These are phyloP conservation scores for Bradypodion pumilum DNA, from an alignment of 2,797 vertebrate species.

Conservation along the genomic window DNA sequence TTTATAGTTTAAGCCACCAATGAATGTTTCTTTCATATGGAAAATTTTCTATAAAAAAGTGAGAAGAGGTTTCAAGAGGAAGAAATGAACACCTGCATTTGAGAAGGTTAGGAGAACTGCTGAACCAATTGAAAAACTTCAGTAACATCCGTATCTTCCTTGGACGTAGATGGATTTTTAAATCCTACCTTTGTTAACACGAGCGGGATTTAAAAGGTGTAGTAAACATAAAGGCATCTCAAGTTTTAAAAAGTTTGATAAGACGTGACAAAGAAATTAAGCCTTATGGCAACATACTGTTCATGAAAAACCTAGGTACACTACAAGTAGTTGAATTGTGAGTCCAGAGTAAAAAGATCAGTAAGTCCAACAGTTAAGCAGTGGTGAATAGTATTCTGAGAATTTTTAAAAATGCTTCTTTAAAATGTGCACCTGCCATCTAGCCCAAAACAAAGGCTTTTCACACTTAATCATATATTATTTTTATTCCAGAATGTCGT, in stretches of 20 bases:
- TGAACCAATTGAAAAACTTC: not conserved
- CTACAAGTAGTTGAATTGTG: not conserved
- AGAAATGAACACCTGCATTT: no score
- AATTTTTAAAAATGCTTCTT: not conserved
- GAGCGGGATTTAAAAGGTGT: not conserved
- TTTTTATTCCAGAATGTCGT: not conserved
- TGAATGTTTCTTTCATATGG: not conserved
- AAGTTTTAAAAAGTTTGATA: not conserved
- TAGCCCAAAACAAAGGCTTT: not conserved
- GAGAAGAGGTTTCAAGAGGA: not conserved
- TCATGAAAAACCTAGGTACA: not conserved
- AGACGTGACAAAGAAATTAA: not conserved
- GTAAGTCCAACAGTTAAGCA: not conserved
- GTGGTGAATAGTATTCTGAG: not conserved
- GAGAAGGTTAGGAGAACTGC: not conserved
- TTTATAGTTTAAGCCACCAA: not conserved
- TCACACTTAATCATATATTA: not conserved
- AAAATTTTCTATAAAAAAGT: constrained; percentile 6
- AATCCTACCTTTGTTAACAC: not conserved
- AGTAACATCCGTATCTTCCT: not conserved
- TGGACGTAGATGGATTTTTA: not conserved
- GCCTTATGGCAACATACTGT: not conserved
- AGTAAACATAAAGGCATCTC: not conserved
- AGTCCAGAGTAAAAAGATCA: not conserved
- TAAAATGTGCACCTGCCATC: not conserved